Percentiles rank a stretch among this genome's conserved stretches.
Conservation (phyloP, 64 coral and sea anemone species). For the Platygyra sinensis region DNA sequence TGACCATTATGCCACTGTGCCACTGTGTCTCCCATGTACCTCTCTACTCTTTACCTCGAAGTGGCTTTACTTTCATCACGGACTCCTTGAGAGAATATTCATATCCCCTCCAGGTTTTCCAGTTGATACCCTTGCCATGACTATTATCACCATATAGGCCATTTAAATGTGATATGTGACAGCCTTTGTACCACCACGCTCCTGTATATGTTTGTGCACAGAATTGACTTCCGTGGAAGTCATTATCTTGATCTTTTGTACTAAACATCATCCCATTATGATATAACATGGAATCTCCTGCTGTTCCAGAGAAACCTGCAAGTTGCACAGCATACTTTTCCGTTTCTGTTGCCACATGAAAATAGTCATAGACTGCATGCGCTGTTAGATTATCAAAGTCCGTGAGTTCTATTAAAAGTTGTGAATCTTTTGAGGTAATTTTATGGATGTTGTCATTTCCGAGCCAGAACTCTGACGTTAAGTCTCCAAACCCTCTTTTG, state of each 20-base stretch:
- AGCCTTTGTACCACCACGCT: constrained; percentile 28
- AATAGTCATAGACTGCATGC: constrained; percentile 21
- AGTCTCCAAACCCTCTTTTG: constrained; percentile 50
- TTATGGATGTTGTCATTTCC: constrained; percentile 59
- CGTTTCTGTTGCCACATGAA: constrained; percentile 5
- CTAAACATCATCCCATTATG: constrained; percentile 42
- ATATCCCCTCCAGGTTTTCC: constrained; percentile 17
- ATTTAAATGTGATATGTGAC: constrained; percentile 12
- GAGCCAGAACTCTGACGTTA: constrained; percentile 46
- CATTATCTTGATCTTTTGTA: constrained; percentile 48
- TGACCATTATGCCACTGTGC: too few species aligned
- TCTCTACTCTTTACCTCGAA: constrained; percentile 28
- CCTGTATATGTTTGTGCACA: constrained; percentile 3
- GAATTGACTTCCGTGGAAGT: neutral
- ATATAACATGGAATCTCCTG: constrained; percentile 19
- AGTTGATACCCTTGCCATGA: constrained; percentile 11
- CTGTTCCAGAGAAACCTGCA: constrained; percentile 8
- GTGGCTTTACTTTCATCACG: constrained; percentile 40
- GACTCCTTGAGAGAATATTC: constrained; percentile 24
- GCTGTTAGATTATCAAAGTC: constrained; percentile 15
- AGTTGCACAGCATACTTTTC: constrained; percentile 44
- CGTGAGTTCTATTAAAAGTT: constrained; percentile 42
- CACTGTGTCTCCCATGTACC: neutral
- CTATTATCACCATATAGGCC: neutral
- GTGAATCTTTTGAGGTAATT: neutral